These are phyloP conservation scores for Aspidiotus destructor DNA, from an alignment of 2,888 invertebrate species.

Conservation along the genomic window DNA sequence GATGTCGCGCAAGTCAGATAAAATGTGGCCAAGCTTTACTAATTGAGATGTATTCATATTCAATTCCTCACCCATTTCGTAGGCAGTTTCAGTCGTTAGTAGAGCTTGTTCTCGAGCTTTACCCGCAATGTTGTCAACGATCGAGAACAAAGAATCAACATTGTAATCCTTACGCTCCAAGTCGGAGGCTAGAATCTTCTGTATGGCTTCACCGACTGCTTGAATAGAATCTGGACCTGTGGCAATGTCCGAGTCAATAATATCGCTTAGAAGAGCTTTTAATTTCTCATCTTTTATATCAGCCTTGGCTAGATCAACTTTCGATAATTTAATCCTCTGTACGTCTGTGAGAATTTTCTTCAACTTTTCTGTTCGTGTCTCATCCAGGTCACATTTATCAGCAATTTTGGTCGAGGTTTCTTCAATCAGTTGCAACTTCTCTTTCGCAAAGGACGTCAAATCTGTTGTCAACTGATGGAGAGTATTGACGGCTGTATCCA, in stretches of 20 bases:
- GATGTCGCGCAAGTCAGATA: constrained; percentile 38
- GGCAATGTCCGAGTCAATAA: constrained; percentile 39
- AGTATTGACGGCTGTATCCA: neutral
- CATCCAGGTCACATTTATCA: constrained; percentile 42
- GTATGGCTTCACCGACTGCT: neutral
- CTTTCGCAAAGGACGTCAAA: constrained; percentile 1
- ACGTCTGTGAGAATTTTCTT: constrained; percentile 42
- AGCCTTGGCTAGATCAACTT: neutral
- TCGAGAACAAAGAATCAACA: neutral
- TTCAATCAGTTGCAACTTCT: constrained; percentile 4
- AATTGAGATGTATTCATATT: constrained; percentile 42
- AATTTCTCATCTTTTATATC: constrained; percentile 15
- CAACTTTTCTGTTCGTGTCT: constrained; percentile 43
- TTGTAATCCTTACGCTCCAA: constrained; percentile 1
- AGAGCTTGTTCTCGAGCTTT: constrained; percentile 35
- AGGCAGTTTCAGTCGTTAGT: constrained; percentile 40
- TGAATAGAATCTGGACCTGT: constrained; percentile 38
- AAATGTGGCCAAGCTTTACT: constrained; percentile 44
- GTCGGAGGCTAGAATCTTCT: neutral
- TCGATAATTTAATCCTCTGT: constrained; percentile 1
- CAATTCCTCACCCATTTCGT: constrained; percentile 40
- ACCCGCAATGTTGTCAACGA: neutral
- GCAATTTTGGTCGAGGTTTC: constrained; percentile 8
- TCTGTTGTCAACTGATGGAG: constrained; percentile 5
- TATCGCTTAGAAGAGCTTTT: neutral